Evolutionary conservation across 2,888 invertebrate species (phyloP).

Genomic region (Chrysolina americana): DNA sequence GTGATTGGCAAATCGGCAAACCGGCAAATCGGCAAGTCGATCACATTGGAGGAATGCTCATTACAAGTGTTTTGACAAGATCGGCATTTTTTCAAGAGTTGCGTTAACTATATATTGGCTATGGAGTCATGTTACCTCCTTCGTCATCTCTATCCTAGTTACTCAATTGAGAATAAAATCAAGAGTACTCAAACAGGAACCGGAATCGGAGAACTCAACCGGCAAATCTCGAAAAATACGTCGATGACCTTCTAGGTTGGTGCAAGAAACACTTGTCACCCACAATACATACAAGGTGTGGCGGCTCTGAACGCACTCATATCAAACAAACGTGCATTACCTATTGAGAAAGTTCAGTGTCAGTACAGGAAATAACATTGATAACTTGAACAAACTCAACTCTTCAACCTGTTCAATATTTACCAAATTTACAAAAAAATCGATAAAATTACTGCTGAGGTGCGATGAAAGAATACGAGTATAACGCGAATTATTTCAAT

Average conservation of each 20-base stretch:
- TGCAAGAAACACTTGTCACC: constrained; percentile 6
- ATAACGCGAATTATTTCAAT: constrained; percentile 3
- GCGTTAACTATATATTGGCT: no score
- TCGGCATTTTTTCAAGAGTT: no score
- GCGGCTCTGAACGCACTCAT: background rate
- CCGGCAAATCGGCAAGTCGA: no score
- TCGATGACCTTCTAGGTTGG: constrained; percentile 1
- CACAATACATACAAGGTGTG: constrained; percentile 15
- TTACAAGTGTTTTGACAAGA: no score
- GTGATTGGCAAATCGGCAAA: no score
- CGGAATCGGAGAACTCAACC: background rate
- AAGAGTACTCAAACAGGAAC: background rate
- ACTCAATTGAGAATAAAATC: no score
- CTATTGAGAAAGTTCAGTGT: constrained; percentile 17
- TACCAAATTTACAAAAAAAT: constrained; percentile 19
- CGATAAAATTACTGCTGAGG: constrained; percentile 10
- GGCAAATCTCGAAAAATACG: background rate
- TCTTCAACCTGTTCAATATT: constrained; percentile 31
- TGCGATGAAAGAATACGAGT: background rate
- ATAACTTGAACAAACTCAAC: constrained; percentile 19
- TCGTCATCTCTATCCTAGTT: no score
- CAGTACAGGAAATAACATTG: constrained; percentile 24
- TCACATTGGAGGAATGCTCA: no score
- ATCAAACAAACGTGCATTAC: constrained; percentile 14
- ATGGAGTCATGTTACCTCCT: no score